Conservation (phyloP, 2,113 vertebrate species). For the Aegotheles bennettii region DNA sequence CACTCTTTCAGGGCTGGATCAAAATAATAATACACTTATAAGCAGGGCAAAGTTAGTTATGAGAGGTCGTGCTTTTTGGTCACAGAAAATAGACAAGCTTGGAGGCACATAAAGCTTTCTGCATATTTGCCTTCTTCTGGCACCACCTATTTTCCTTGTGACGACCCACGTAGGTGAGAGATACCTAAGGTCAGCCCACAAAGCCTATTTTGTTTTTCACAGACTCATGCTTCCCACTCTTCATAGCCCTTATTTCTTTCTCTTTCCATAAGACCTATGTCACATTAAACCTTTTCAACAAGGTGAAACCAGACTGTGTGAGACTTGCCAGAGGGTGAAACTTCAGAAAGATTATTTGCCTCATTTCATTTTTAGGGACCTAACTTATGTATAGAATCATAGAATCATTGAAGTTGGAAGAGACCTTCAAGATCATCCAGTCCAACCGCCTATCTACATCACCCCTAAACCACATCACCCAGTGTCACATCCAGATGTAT, state of each 20-base stretch:
- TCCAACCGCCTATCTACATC: no score
- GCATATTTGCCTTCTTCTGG: background rate
- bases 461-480: no score
- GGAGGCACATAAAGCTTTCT: background rate
- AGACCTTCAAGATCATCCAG: no score
- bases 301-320: background rate
- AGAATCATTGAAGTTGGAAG: no score
- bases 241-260: background rate
- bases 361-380: background rate
- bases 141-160: background rate
- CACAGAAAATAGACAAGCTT: background rate
- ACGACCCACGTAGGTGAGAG: background rate
- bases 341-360: background rate
- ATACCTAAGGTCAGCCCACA: background rate
- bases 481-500: no score
- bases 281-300: background rate
- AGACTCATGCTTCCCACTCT: background rate
- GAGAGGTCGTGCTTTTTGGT: background rate
- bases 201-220: constrained; percentile 8
- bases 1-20: background rate
- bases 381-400: no score
- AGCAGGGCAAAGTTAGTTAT: background rate
- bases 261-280: background rate
- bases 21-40: background rate
- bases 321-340: background rate